A percentile compares a stretch with the other conserved stretches of the same genome.
Conservation (phyloP, 1,140 invertebrate species). For the Leptinotarsa defecta region DNA sequence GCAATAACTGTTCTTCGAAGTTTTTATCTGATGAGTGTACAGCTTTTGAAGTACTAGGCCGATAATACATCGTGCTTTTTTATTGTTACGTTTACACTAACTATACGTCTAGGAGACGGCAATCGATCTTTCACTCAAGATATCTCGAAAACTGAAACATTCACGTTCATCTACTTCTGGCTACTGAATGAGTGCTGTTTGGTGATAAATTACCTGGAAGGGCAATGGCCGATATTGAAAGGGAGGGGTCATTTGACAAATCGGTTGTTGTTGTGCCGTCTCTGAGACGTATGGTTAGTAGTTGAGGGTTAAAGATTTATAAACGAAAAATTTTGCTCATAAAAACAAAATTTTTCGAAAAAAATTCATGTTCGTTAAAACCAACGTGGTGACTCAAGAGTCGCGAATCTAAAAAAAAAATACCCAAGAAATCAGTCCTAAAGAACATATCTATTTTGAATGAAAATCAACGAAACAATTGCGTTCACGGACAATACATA, state of each 20-base stretch:
- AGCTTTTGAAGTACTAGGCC: too few relatives aligned
- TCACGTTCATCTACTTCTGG: background rate
- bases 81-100: too few relatives aligned
- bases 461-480: conserved; percentile 12
- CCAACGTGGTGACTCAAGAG: background rate
- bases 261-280: too few relatives aligned
- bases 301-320: background rate
- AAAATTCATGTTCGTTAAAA: background rate
- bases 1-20: background rate
- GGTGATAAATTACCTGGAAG: background rate
- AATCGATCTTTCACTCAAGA: conserved; percentile 11
- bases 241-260: too few relatives aligned
- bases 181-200: background rate
- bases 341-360: background rate
- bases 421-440: background rate
- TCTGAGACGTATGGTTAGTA: too few relatives aligned
- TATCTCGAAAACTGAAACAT: background rate
- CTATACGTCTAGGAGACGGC: background rate
- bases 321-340: background rate
- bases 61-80: too few relatives aligned
- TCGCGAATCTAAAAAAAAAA: background rate
- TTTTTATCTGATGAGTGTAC: too few relatives aligned
- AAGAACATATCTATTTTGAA: background rate
- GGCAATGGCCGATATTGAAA: background rate
- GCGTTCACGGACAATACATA: too few relatives aligned